Base-by-base conservation (phyloP, 2,113 vertebrate genomes). In the Penelope pileata region DNA sequence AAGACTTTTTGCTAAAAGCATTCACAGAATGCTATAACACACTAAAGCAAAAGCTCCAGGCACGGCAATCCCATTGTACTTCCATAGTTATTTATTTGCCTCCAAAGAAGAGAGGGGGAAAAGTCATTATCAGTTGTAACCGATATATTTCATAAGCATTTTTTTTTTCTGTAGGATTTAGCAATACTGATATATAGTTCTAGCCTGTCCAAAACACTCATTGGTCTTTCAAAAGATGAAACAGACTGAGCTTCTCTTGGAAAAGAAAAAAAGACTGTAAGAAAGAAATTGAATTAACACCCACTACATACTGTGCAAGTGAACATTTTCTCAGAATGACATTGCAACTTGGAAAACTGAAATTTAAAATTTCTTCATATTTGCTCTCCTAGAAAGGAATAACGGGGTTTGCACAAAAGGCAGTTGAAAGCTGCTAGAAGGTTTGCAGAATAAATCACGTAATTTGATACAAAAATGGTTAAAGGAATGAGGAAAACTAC, bases 81-180 rank as follows among this genome's bases (percentile, higher is more conserved):
- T 86, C 87, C 88, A 38, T 62, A 26, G 83, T 68, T 91, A 80
- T 97, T 97, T 97, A 96, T 95, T 96, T 93, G 54, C 83, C 91
- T 94, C 30, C 29, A 81, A 75, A 83, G 68, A 86, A 93, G 76
- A 23, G 42, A 10, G 30, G 34, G 69, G 32, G 3, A 16, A 30
- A 80, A 91, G 91, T 93, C 88, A 78, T 95, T 94, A 88, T 86
- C 88, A 64, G 76, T 74, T 72, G n/a, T 83, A 97, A 96, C 94
- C 87, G 86, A 94, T 97, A 86, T 56, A 91, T 94, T 96, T 96
- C 90, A 92, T 93, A 90, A 91, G 79, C 75, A 86, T 68, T 91
- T 94, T 91, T 54, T 36, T 91, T 93, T 93, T 94, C 70, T 72
- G 54, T 72, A 90, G 64, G 90, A 95, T 91, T 94, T 93, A 93